Base-by-base conservation (phyloP, 2,797 vertebrate genomes). In the Iguana delicatissima region DNA sequence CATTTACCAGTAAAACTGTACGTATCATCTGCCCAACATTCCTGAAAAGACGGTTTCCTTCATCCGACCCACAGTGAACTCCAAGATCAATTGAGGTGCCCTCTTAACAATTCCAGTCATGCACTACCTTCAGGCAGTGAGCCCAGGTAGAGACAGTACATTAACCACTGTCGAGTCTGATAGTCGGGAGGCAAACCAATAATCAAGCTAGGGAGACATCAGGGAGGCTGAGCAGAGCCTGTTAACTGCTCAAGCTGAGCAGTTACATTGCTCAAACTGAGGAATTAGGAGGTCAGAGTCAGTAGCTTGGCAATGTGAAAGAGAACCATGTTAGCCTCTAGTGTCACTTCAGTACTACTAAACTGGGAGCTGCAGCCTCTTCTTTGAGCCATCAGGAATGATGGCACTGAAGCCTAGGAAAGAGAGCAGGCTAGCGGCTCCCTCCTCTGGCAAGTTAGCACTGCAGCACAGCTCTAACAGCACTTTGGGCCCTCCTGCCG, bases 171-270 rank as follows among this genome's bases (percentile, higher is more conserved):
- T 62, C 57, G 62, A 29, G 55, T 42, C 59, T 79, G 76, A n/a
- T 76, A 32, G 72, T 64, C 42, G 35, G 69, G 29, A 89, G n/a
- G 55, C 55, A 84, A 89, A 76, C 57, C 16, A 52, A 62, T 76
- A 84, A 38, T 64, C 69, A 84, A 89, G 67, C 29, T 35, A 83
- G 69, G n/a, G 74, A 89, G 46, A 64, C n/a, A n/a, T 12, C 57
- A 50, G 24, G 18, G 16, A 72, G 35, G 67, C 74, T 42, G 42
- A 32, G 67, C 18, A 12, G 18, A 46, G 67, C 67, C 22, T 79
- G 57, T 80, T 46, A 13, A 13, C 67, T 69, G 67, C 67, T 69
- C 67, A 29, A 69, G 20, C 42, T 77, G 85, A 88, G 24, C 9
- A 46, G 67, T 69, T 69, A 55, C 26, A 16, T 38, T 88, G 38